These are phyloP conservation scores for Meteorus colon DNA, from an alignment of 2,888 invertebrate species.

Conservation along the genomic window DNA sequence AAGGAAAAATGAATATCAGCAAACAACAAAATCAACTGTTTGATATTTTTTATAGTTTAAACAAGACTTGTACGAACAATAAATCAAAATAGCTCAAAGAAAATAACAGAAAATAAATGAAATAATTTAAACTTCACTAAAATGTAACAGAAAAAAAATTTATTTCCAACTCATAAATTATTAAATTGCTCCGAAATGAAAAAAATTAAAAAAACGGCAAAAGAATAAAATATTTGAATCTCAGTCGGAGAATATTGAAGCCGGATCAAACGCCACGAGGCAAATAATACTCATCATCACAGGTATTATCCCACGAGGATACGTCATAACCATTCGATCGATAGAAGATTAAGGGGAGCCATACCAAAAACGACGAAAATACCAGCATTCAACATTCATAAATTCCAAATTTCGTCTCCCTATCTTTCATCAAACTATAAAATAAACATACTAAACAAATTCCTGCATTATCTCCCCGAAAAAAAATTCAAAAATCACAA, in stretches of 20 bases:
- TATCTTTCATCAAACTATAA: too few species aligned
- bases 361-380: constrained; percentile 23
- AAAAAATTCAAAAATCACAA: not conserved
- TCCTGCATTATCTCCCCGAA: not conserved
- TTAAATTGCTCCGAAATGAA: too few species aligned
- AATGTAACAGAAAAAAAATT: too few species aligned
- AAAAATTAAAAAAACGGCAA: not conserved
- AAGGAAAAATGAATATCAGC: too few species aligned
- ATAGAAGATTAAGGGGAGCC: constrained; percentile 30
- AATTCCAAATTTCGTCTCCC: too few species aligned
- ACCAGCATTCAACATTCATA: not conserved
- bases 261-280: constrained; percentile 11
- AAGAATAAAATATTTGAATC: not conserved
- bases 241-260: not conserved
- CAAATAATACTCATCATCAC: not conserved
- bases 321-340: constrained; percentile 41
- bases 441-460: not conserved
- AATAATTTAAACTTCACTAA: too few species aligned
- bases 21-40: too few species aligned
- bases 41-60: too few species aligned
- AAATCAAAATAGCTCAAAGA: not conserved
- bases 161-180: too few species aligned
- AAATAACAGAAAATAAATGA: not conserved
- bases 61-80: too few species aligned
- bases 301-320: constrained; percentile 14